Base-by-base conservation (phyloP, 2,113 vertebrate genomes). In the Eretmochelys imbricata region DNA sequence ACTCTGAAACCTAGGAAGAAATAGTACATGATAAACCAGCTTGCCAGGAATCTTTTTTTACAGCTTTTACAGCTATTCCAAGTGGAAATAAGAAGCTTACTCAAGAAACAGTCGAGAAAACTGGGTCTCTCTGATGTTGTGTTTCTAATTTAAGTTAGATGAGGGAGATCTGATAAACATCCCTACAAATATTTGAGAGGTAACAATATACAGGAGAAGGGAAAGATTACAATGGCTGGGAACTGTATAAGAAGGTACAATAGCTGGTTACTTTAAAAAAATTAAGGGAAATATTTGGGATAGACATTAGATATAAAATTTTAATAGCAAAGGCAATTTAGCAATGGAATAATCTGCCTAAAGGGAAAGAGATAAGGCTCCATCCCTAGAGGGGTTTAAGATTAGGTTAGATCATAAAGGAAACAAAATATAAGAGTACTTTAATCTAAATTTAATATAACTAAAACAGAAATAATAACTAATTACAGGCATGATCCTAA, bases 11-110 rank as follows among this genome's bases (percentile, higher is more conserved):
- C 42, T 94, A 95, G 53, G 87, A 95, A 86, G 83, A 95, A 97
- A 84, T 27, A 95, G 38, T 10, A 55, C 85, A 95, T 89, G 85
- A 95, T 94, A 95, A 96, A 91, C 78, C 49, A 57, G 84, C 91
- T 95, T 94, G 83, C 91, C 95, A 96, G 62, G 78, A 95, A 93
- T 57, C 83, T 22, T 54, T 54, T 54, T 54, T 54, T 22, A 54
- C 53, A 8, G 19, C 90, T 91, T 82, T 89, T 84, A 82, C 82
- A 96, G 84, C 48, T 93, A 87, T 55, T 95, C 55, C 80, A 92
- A 89, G 83, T 88, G 85, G 87, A 97, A 97, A 90, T 91, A 95
- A 95, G 93, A 35, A 82, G 87, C 4, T 57, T 80, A 95, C 79
- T 78, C 87, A 95, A 94, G 62, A 25, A 94, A 86, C 2, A 38